A percentile compares a stretch with the other conserved stretches of the same genome.
These are phyloP conservation scores for Amphimedon queenslandica DNA, from an alignment of 37 sponge, comb jelly and placozoan species.

Conservation along the genomic window DNA sequence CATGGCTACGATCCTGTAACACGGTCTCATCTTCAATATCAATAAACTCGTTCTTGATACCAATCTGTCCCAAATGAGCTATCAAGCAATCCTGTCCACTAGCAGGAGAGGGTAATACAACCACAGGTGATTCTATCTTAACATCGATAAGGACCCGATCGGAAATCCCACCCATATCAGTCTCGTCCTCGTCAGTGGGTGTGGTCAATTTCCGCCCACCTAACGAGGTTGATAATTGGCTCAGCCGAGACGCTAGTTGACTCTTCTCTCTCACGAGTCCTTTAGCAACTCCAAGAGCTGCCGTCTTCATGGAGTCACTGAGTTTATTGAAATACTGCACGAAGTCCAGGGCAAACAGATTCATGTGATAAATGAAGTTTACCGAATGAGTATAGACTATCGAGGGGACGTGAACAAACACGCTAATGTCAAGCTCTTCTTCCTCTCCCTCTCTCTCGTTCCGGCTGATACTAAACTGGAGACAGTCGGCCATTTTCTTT, in stretches of 20 bases:
- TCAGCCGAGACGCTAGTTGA: constrained; percentile 30
- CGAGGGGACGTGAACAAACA: constrained; percentile 62
- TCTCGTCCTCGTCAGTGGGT: constrained; percentile 11
- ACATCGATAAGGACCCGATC: background rate
- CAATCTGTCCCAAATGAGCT: constrained; percentile 78
- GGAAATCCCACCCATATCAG: background rate
- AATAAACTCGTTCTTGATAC: constrained; percentile 49
- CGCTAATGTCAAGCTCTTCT: constrained; percentile 14
- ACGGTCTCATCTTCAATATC: background rate
- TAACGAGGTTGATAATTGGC: constrained; percentile 43
- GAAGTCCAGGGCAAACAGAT: constrained; percentile 74
- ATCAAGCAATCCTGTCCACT: constrained; percentile 45
- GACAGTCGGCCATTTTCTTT: background rate
- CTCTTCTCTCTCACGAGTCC: constrained; percentile 58
- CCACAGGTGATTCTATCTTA: constrained; percentile 54
- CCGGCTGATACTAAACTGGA: background rate
- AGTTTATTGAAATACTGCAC: constrained; percentile 21
- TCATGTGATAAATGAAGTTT: constrained; percentile 65
- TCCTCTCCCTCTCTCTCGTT: background rate
- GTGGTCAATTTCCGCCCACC: background rate
- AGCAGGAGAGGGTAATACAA: constrained; percentile 53
- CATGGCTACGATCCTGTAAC: no score
- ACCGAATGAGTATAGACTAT: constrained; percentile 81
- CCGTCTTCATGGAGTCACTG: constrained; percentile 48
- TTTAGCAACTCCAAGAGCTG: constrained; percentile 87